Evolutionary conservation across 2,797 vertebrate genomes (phyloP).

Genomic region (Anabacerthia variegaticeps): DNA sequence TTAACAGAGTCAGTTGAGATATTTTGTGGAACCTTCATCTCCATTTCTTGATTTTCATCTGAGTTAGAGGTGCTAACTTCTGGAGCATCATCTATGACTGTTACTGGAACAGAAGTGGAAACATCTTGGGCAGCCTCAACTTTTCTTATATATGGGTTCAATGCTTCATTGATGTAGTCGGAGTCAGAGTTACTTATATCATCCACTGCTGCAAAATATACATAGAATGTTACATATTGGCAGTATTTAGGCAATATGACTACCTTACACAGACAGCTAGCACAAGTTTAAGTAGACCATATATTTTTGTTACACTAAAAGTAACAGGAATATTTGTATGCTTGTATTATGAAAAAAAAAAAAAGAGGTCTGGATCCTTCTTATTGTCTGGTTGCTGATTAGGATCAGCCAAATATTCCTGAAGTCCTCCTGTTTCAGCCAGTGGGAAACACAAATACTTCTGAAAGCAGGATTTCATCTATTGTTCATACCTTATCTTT

Average conservation of each 20-base stretch:
- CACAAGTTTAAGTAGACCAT: neutral
- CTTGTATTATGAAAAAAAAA: neutral
- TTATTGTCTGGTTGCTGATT: constrained; percentile 40
- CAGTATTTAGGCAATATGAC: neutral
- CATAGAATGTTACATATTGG: neutral
- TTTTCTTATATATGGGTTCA: neutral
- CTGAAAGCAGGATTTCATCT: constrained; percentile 62
- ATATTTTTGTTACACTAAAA: neutral
- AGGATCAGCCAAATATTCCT: constrained; percentile 29
- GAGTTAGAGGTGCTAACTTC: constrained; percentile 65
- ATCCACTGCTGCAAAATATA: constrained; percentile 75
- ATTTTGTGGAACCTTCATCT: constrained; percentile 19
- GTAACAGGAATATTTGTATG: neutral
- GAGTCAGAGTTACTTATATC: constrained; percentile 52
- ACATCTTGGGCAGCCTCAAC: constrained; percentile 65
- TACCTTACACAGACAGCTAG: neutral
- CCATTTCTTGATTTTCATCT: constrained; percentile 41
- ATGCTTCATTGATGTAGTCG: constrained; percentile 19
- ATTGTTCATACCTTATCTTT: constrained; percentile 65
- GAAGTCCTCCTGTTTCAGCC: constrained; percentile 9
- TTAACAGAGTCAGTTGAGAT: constrained; percentile 50
- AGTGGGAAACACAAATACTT: constrained; percentile 50
- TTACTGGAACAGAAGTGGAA: constrained; percentile 87
- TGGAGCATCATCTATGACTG: constrained; percentile 87
- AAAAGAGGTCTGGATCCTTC: neutral